Evolutionary conservation across 2,113 vertebrate genomes (phyloP).

Genomic region (Meriones unguiculatus): DNA sequence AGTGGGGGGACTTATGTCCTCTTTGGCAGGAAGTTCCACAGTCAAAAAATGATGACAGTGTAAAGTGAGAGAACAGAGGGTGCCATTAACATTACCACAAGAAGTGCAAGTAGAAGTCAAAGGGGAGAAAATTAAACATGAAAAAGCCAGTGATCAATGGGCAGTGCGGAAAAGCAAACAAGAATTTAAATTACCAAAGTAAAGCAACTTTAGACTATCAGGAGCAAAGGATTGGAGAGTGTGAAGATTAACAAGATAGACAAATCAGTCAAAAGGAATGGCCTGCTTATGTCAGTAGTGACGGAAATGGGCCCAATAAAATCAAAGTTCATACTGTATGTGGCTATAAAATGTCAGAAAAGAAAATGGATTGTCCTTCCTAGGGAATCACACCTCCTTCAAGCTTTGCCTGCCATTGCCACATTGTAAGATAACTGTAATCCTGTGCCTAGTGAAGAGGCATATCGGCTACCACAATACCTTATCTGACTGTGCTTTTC

Average conservation of each 20-base stretch:
- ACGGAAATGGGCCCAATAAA: neutral
- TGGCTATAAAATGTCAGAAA: neutral
- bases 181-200: neutral
- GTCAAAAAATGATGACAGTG: neutral
- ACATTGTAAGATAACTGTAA: neutral
- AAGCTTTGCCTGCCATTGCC: neutral
- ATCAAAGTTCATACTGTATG: neutral
- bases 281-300: neutral
- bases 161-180: neutral
- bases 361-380: constrained; percentile 52
- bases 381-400: neutral
- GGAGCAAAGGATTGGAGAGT: neutral
- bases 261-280: neutral
- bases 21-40: neutral
- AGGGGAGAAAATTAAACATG: constrained; percentile 48
- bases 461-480: neutral
- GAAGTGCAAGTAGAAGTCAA: neutral
- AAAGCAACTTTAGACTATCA: neutral
- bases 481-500: neutral
- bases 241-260: neutral
- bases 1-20: neutral
- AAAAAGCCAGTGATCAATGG: constrained; percentile 27
- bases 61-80: neutral
- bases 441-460: neutral
- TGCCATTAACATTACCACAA: neutral